Base-by-base conservation (phyloP, 2,888 invertebrate species). In the Ischnus inquisitorius region DNA sequence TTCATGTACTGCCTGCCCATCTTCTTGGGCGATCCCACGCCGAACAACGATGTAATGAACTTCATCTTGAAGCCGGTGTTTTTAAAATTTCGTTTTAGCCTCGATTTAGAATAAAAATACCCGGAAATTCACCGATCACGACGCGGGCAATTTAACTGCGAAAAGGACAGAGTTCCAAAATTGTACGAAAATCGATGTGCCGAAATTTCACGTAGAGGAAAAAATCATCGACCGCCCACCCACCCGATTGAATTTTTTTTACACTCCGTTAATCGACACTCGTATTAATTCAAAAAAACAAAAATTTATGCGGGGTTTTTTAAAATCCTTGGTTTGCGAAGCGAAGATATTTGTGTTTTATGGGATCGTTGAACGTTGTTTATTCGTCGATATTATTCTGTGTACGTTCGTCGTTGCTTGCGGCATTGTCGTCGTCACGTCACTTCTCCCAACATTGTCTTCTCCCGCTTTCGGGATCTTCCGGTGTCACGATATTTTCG, bases 1-100 rank as follows among this genome's bases (percentile, higher is more conserved):
- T 96, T 95, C 93, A 97, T 94, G 92, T 97, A 97, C 90, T 97
- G 96, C 92, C 96, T 97, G 93, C 97, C 96, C 86, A 96, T 94
- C 89, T 96, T 97, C 96, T 93, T 93, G 41, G 93, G 93, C 85
- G 93, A 93, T 2, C 91, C 91, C 46, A 90, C 91, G 82, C 93
- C 93, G 67, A 93, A 93, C 76, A 93, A 68, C 22, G 92, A 90
- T 16, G 92, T 91, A 77, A 93, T 92, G 86, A 93, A 93, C 87
- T 91, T 93, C 93, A 93, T 93, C 75, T 89, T 93, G 75, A 65
- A 19, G 48, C 43, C 93, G 92, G 28, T 78, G 46, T n/a, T 54
- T 43, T 46, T 22, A n/a, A n/a, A n/a, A n/a, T 39, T 64, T 79
- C 22, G 67, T 65, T 64, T 22, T 65, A 25, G 34, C 71, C 14